Conservation (phyloP, 2,888 invertebrate species). For the Apodemia mormo region DNA sequence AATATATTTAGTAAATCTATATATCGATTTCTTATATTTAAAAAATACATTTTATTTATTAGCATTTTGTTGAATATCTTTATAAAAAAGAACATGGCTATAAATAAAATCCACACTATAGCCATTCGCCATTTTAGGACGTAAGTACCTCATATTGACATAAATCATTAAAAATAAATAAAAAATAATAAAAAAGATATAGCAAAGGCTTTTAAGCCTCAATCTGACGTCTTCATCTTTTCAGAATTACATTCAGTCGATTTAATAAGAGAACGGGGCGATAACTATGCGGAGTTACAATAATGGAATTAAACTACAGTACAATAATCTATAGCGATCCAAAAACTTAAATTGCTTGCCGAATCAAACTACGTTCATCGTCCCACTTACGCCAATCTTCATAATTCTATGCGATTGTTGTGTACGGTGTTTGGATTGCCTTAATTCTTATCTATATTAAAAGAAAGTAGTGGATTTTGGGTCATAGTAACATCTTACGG, state of each 20-base stretch:
- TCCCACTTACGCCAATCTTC: conserved; percentile 65
- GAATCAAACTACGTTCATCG: conserved; percentile 34
- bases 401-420: conserved; percentile 55
- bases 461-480: conserved; percentile 45
- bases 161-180: too few relatives aligned
- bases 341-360: conserved; percentile 45
- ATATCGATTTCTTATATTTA: too few relatives aligned
- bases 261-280: background rate
- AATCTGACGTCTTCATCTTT: conserved; percentile 14
- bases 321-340: conserved; percentile 36
- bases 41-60: too few relatives aligned
- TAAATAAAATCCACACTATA: too few relatives aligned
- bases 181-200: too few relatives aligned
- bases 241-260: background rate
- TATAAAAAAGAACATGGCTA: too few relatives aligned
- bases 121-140: too few relatives aligned
- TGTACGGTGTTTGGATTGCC: conserved; percentile 53
- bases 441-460: conserved; percentile 60
- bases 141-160: too few relatives aligned
- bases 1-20: too few relatives aligned
- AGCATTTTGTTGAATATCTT: too few relatives aligned
- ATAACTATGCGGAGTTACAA: background rate
- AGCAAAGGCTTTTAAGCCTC: background rate
- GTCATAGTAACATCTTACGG: conserved; percentile 33
- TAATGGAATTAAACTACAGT: conserved; percentile 24